Percentiles rank a stretch among this genome's conserved stretches.
Evolutionary conservation across 2,113 vertebrate genomes (phyloP).

Genomic region (Tychaedon coryphoeus): DNA sequence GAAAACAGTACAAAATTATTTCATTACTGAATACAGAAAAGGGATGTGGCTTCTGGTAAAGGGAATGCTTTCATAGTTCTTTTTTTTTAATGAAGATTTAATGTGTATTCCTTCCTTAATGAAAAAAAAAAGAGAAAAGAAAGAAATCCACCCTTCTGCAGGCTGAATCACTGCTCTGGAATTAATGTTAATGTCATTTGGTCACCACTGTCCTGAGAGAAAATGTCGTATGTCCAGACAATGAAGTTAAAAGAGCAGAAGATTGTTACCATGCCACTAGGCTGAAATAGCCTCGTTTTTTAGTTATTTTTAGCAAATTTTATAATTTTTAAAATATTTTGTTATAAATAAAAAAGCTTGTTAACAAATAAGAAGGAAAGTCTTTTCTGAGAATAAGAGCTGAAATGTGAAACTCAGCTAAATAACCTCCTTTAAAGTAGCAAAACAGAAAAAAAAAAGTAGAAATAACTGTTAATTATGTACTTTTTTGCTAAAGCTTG

Average conservation of each 20-base stretch:
- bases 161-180: constrained; percentile 69
- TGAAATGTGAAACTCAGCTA: constrained; percentile 13
- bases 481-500: not conserved
- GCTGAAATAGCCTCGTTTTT: constrained; percentile 37
- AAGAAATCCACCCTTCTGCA: not conserved
- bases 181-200: constrained; percentile 55
- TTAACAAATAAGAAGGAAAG: not conserved
- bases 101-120: constrained; percentile 36
- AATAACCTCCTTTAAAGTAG: constrained; percentile 9
- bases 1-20: constrained; percentile 24
- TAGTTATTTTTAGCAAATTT: constrained; percentile 46
- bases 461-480: not conserved
- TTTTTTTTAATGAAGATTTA: not conserved
- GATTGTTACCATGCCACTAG: constrained; percentile 53
- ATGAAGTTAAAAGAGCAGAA: constrained; percentile 47
- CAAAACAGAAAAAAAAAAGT: not conserved
- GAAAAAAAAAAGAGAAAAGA: not conserved
- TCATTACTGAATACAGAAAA: constrained; percentile 27
- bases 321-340: not conserved
- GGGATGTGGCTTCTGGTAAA: not conserved
- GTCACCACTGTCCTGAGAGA: constrained; percentile 49
- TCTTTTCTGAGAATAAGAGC: not conserved
- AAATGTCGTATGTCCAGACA: constrained; percentile 46
- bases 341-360: not conserved
- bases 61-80: constrained; percentile 5